phyloP scores from a whole-genome alignment of 2,888 invertebrate species.

The Alcis repandata region DNA sequence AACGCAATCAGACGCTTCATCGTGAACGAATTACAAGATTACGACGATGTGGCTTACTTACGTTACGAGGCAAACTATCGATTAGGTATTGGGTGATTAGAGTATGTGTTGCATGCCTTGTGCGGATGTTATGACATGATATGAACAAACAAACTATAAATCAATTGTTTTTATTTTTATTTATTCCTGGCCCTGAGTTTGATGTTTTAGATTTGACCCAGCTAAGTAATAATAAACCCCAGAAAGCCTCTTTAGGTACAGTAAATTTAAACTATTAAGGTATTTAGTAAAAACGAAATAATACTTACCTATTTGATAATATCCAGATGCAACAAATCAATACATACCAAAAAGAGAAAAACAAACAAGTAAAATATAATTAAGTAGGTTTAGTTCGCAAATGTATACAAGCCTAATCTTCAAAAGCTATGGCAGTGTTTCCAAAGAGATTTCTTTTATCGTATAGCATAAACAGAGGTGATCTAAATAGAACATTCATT shows the following conservation, averaged over 20 bases:
- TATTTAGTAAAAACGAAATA: too few relatives aligned
- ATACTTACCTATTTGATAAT: too few relatives aligned
- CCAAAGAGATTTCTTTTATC: conserved; percentile 25
- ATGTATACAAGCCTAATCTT: conserved; percentile 14
- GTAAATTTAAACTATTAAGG: too few relatives aligned
- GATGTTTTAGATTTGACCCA: too few relatives aligned
- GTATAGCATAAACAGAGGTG: conserved; percentile 10
- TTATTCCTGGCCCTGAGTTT: too few relatives aligned
- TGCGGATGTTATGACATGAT: neutral
- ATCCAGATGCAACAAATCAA: conserved; percentile 1
- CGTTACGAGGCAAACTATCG: conserved; percentile 14
- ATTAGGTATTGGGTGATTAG: conserved; percentile 12
- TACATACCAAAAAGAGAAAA: too few relatives aligned
- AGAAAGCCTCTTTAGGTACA: neutral
- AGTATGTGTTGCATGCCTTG: neutral
- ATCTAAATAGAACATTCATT: conserved; percentile 25
- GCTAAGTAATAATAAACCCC: too few relatives aligned
- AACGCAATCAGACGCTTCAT: conserved; percentile 36
- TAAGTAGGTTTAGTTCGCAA: neutral
- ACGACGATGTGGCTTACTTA: conserved; percentile 13
- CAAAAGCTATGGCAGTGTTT: conserved; percentile 15
- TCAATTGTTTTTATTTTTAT: too few relatives aligned
- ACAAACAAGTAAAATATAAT: neutral
- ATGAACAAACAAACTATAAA: too few relatives aligned
- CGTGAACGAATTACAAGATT: conserved; percentile 18